A percentile compares a stretch with the other conserved stretches of the same genome.
Evolutionary conservation across 2,888 invertebrate genomes (phyloP).

Genomic region (Drosophila sordidula): DNA sequence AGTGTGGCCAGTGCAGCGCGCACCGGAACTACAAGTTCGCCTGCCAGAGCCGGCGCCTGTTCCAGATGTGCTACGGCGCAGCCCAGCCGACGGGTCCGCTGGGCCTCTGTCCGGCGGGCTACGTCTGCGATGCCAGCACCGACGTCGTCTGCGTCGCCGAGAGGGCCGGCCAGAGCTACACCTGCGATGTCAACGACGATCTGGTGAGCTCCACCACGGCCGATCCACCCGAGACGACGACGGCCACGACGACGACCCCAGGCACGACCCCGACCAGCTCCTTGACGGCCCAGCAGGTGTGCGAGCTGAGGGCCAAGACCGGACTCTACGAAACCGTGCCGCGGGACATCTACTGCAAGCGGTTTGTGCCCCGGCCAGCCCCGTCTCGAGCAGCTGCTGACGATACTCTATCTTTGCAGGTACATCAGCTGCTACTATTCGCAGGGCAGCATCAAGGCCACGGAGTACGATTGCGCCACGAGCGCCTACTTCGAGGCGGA

Average conservation of each 20-base stretch:
- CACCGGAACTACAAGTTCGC: conserved; percentile 80
- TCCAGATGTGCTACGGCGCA: conserved; percentile 83
- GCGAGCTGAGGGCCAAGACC: conserved; percentile 40
- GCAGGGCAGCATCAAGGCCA: conserved; percentile 47
- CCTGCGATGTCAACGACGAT: conserved; percentile 74
- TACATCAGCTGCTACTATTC: conserved; percentile 74
- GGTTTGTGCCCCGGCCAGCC: conserved; percentile 46
- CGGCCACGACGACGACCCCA: background rate
- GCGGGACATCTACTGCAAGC: conserved; percentile 70
- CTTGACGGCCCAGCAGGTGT: conserved; percentile 67
- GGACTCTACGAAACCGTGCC: conserved; percentile 78
- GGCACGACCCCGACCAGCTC: background rate
- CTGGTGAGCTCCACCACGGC: conserved; percentile 33
- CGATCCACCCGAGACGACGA: background rate
- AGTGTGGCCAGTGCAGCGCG: conserved; percentile 82
- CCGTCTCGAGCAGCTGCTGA: background rate
- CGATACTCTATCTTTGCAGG: conserved; percentile 56
- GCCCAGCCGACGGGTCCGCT: conserved; percentile 67
- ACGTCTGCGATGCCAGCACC: conserved; percentile 74
- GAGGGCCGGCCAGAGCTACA: conserved; percentile 35
- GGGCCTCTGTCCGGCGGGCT: conserved; percentile 75
- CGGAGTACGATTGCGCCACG: conserved; percentile 59
- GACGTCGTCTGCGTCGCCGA: conserved; percentile 71
- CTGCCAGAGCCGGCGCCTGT: conserved; percentile 76
- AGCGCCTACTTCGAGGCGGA: conserved; percentile 65